Evolutionary conservation across 2,888 invertebrate genomes (phyloP).

Genomic region (Acronicta leporina): DNA sequence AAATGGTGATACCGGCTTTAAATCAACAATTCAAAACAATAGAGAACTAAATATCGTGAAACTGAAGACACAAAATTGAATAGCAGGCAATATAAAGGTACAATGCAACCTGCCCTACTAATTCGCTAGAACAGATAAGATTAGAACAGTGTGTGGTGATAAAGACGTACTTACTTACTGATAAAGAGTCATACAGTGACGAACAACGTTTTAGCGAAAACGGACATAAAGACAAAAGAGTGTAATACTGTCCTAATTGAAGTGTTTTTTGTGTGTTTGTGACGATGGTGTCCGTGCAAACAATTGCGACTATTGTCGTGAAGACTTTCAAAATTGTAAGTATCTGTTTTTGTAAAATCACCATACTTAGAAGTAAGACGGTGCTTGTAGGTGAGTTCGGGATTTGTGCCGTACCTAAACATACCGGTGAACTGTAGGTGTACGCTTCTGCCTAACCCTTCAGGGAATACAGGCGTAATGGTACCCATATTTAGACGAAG

Average conservation of each 20-base stretch:
- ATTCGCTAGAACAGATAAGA: constrained; percentile 85
- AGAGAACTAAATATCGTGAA: constrained; percentile 12
- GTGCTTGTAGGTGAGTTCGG: too few species aligned
- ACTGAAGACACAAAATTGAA: constrained; percentile 20
- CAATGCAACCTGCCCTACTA: constrained; percentile 81
- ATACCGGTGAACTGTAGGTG: too few species aligned
- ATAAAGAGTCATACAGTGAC: constrained; percentile 82
- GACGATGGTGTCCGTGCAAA: constrained; percentile 94
- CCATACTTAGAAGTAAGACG: constrained; percentile 2
- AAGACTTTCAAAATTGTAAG: constrained; percentile 95
- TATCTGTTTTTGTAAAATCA: constrained; percentile 5
- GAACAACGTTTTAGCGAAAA: constrained; percentile 70
- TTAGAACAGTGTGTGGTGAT: constrained; percentile 75
- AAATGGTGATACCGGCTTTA: constrained; percentile 47
- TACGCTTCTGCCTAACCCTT: too few species aligned
- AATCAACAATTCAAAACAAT: constrained; percentile 34
- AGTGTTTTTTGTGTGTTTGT: constrained; percentile 59
- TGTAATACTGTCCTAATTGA: constrained; percentile 54
- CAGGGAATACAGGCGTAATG: too few species aligned
- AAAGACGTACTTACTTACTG: constrained; percentile 69
- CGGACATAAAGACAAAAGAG: constrained; percentile 75
- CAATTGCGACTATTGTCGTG: constrained; percentile 94
- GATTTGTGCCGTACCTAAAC: too few species aligned
- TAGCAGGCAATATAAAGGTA: constrained; percentile 45
- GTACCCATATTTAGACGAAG: too few species aligned